These are phyloP conservation scores for Cantharis rustica DNA, from an alignment of 2,888 invertebrate species.

Conservation along the genomic window DNA sequence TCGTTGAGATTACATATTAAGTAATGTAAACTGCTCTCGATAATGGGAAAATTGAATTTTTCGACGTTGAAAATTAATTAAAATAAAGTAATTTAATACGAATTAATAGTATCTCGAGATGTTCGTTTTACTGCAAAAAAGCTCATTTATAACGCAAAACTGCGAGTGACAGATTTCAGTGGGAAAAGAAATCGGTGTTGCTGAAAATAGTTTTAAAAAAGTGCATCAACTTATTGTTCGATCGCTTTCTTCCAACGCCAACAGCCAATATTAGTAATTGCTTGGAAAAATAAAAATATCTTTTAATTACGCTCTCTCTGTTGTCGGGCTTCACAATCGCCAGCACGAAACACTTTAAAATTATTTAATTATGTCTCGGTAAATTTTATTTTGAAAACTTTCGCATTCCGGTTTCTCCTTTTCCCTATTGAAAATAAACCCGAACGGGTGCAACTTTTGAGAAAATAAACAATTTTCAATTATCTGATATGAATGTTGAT, in stretches of 20 bases:
- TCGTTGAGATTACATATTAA: not conserved
- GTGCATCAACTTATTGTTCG: constrained; percentile 2
- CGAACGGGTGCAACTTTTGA: not conserved
- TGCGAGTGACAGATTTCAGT: constrained; percentile 29
- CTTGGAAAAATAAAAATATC: not conserved
- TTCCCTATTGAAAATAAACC: not conserved
- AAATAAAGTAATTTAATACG: constrained; percentile 33
- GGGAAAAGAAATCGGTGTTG: not conserved
- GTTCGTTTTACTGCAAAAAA: constrained; percentile 26
- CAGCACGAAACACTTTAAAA: not conserved
- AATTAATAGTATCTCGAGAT: constrained; percentile 33
- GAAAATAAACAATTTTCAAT: not conserved
- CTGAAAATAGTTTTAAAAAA: not conserved
- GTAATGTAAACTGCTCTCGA: not conserved
- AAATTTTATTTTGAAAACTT: not conserved
- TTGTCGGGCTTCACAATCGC: not conserved
- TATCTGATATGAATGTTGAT: not conserved
- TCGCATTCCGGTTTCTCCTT: not conserved
- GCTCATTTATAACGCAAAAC: constrained; percentile 33
- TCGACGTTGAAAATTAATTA: constrained; percentile 37
- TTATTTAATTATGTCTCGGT: not conserved
- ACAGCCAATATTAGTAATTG: not conserved
- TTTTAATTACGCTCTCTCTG: not conserved
- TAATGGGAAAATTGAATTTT: constrained; percentile 24
- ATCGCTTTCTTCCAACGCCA: not conserved